These are phyloP conservation scores for Hucho hucho DNA, from an alignment of 2,113 vertebrate species.

Conservation along the genomic window DNA sequence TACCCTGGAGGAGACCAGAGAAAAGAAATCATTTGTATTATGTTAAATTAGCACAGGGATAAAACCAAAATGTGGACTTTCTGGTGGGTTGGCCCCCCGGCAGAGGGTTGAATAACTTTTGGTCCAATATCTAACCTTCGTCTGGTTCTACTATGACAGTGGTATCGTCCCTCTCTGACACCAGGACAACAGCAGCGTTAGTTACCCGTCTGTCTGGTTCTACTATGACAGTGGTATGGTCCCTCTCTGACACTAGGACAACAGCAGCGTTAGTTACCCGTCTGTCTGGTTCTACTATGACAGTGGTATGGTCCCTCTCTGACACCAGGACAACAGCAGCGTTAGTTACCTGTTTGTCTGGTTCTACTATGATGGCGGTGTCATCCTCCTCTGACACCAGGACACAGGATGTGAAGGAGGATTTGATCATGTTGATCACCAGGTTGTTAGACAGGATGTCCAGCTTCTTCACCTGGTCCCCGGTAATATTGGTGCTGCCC, in stretches of 20 bases:
- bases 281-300: neutral
- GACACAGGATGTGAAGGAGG: conserved; percentile 88
- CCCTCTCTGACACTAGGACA: conserved; percentile 90
- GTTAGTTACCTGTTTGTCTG: conserved; percentile 77
- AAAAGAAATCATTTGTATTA: no score
- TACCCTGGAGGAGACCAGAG: conserved; percentile 75
- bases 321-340: conserved; percentile 78
- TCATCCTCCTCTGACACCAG: conserved; percentile 92
- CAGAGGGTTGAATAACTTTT: no score
- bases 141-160: no score
- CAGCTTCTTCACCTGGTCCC: conserved; percentile 94
- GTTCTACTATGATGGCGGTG: conserved; percentile 84
- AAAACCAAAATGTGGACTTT: no score
- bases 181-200: conserved; percentile 65
- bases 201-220: no score
- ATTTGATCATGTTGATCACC: conserved; percentile 90
- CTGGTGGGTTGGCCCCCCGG: no score
- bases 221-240: conserved; percentile 54
- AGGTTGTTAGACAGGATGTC: conserved; percentile 93
- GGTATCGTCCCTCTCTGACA: conserved; percentile 86
- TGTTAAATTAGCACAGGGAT: no score
- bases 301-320: conserved; percentile 79
- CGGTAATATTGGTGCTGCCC: conserved; percentile 90
- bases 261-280: neutral
- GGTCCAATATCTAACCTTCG: no score